Evolutionary conservation across 1,140 invertebrate genomes (phyloP).

Genomic region (Coenobita brevimanus): DNA sequence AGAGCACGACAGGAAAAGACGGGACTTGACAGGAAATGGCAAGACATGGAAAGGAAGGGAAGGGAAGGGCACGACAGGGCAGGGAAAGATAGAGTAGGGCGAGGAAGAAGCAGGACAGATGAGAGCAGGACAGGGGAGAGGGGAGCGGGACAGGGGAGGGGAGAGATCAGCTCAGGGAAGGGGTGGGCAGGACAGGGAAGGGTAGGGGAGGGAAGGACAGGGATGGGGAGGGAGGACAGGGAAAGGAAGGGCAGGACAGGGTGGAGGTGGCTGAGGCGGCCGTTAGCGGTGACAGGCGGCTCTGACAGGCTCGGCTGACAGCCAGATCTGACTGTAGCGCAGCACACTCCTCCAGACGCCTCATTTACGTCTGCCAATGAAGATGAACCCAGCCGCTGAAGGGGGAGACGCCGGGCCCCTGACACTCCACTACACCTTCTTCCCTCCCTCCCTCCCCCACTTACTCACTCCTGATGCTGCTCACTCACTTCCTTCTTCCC

Average conservation of each 20-base stretch:
- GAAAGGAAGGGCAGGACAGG: not conserved
- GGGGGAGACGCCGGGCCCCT: not conserved
- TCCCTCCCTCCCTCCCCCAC: too few relatives aligned
- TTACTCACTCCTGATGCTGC: too few relatives aligned
- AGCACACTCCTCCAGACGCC: conserved; percentile 19
- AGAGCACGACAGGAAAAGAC: too few relatives aligned
- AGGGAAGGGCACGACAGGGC: too few relatives aligned
- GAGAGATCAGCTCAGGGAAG: too few relatives aligned
- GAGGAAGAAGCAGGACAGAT: too few relatives aligned
- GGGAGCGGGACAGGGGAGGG: too few relatives aligned
- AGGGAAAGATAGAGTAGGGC: too few relatives aligned
- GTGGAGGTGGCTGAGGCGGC: not conserved
- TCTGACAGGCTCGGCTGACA: conserved; percentile 20
- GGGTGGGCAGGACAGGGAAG: not conserved
- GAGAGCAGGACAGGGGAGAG: too few relatives aligned
- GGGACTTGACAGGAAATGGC: too few relatives aligned
- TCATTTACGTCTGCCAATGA: conserved; percentile 28
- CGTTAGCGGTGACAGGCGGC: conserved; percentile 16
- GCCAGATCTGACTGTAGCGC: conserved; percentile 23
- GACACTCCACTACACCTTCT: not conserved
- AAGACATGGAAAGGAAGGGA: too few relatives aligned
- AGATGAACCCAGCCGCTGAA: conserved; percentile 5
- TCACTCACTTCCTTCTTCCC: too few relatives aligned
- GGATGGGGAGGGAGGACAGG: not conserved
- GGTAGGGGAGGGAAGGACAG: not conserved